Evolutionary conservation across 2,888 invertebrate species (phyloP).

Genomic region (Chirona hameri): DNA sequence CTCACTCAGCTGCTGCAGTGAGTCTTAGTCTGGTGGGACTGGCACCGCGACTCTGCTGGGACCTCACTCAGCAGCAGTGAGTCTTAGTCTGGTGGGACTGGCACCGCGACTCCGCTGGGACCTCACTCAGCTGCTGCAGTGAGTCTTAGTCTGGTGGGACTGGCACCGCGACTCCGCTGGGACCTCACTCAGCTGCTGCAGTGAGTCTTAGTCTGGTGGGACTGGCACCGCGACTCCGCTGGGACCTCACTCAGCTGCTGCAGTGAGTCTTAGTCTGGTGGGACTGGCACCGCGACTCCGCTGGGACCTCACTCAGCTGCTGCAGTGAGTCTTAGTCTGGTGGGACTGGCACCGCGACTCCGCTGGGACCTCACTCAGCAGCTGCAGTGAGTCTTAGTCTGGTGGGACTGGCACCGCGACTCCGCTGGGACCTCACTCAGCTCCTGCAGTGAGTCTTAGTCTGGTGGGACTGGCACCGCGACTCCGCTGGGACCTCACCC

Average conservation of each 20-base stretch:
- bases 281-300: conserved; percentile 56
- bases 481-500: neutral
- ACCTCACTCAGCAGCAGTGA: neutral
- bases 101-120: neutral
- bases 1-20: neutral
- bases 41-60: conserved; percentile 33
- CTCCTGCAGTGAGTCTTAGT: conserved; percentile 53
- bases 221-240: conserved; percentile 47
- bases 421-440: neutral
- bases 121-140: neutral
- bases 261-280: conserved; percentile 61
- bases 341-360: conserved; percentile 58
- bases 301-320: neutral
- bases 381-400: conserved; percentile 58
- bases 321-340: conserved; percentile 60
- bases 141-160: conserved; percentile 68
- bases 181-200: neutral
- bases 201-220: conserved; percentile 67
- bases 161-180: conserved; percentile 46
- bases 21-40: conserved; percentile 71
- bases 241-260: neutral
- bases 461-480: conserved; percentile 63
- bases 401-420: conserved; percentile 60
- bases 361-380: neutral
- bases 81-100: conserved; percentile 72